Percentiles rank a stretch among this genome's conserved stretches.
phyloP scores from a whole-genome alignment of 2,888 invertebrate species.

The Erpobdella octoculata region DNA sequence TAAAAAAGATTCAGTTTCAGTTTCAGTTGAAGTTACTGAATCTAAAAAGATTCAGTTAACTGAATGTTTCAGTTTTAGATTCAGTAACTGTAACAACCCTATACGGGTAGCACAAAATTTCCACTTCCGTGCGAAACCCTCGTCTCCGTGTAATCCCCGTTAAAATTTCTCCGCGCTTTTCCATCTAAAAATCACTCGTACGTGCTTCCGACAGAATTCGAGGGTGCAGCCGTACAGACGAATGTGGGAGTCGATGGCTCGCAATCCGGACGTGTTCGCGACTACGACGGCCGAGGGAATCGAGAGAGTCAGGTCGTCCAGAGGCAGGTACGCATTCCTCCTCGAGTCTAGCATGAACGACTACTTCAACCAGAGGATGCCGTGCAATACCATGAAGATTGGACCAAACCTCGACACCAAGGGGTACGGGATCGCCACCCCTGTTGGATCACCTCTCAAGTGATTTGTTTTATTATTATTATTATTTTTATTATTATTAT shows the following conservation, averaged over 20 bases:
- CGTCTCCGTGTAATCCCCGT: too few species aligned
- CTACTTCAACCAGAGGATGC: constrained; percentile 76
- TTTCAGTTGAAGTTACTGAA: too few species aligned
- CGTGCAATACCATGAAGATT: constrained; percentile 60
- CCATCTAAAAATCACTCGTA: too few species aligned
- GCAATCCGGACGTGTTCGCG: constrained; percentile 73
- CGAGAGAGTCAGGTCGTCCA: constrained; percentile 49
- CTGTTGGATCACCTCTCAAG: constrained; percentile 82
- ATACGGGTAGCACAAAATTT: too few species aligned
- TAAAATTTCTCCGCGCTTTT: too few species aligned
- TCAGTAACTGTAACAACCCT: too few species aligned
- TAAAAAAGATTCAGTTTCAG: too few species aligned
- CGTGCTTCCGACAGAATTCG: constrained; percentile 61
- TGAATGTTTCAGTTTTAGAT: too few species aligned
- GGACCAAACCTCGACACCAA: constrained; percentile 70
- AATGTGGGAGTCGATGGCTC: constrained; percentile 91
- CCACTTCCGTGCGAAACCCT: too few species aligned
- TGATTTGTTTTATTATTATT: too few species aligned
- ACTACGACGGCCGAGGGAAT: constrained; percentile 63
- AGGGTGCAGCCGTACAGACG: constrained; percentile 85
- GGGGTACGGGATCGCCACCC: constrained; percentile 88
- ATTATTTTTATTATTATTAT: too few species aligned
- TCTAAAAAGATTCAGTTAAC: too few species aligned
- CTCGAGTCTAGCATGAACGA: constrained; percentile 61
- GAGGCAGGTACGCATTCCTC: constrained; percentile 64